Conservation (phyloP, 2,113 vertebrate genomes). For the Zapornia atra region DNA sequence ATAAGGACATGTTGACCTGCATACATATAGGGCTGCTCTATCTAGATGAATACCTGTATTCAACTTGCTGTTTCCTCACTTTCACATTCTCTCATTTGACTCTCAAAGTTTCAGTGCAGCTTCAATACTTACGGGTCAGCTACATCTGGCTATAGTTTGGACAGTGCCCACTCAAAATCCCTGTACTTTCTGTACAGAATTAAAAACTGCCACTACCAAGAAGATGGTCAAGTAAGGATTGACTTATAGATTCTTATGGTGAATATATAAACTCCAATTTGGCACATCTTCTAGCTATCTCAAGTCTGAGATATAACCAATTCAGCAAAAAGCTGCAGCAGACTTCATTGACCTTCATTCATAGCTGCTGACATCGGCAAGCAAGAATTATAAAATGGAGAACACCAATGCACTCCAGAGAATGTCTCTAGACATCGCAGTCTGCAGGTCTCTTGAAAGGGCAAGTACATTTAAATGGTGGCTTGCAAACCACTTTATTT, state of each 20-base stretch:
- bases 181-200: background rate
- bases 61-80: background rate
- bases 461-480: background rate
- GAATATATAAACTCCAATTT: background rate
- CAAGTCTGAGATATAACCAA: background rate
- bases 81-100: background rate
- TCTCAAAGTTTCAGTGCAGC: background rate
- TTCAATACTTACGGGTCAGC: background rate
- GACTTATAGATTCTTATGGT: background rate
- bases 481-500: rapidly evolving
- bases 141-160: background rate
- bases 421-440: background rate
- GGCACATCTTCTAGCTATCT: background rate
- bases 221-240: background rate
- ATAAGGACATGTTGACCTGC: background rate
- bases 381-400: background rate
- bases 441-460: background rate
- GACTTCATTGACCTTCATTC: background rate
- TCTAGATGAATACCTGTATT: background rate
- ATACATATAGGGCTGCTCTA: background rate
- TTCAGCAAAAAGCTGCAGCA: background rate
- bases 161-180: background rate
- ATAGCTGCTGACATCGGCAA: background rate
- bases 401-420: background rate
- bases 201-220: background rate